Evolutionary conservation across 2,888 invertebrate species (phyloP).

Genomic region (Dusona sp.): DNA sequence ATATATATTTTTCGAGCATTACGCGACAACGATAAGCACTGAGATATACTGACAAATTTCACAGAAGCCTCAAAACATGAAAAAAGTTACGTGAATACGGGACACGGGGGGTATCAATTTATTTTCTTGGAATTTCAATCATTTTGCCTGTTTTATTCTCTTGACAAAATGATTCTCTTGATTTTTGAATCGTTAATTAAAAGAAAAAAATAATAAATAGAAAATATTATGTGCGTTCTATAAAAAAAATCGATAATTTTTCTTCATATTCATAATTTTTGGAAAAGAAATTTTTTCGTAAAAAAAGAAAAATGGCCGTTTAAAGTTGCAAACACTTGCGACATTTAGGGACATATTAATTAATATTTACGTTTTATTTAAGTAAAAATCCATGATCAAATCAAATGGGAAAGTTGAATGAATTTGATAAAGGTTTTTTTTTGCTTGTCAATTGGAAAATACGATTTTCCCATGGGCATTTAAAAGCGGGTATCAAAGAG

Average conservation of each 20-base stretch:
- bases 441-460: background rate
- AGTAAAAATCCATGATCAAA: background rate
- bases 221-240: background rate
- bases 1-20: background rate
- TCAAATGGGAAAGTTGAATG: background rate
- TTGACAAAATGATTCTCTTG: background rate
- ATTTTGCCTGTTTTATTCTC: background rate
- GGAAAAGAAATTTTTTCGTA: background rate
- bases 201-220: background rate
- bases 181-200: background rate
- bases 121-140: background rate
- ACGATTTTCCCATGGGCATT: background rate
- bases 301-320: background rate
- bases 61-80: background rate
- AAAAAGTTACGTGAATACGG: background rate
- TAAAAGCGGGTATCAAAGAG: background rate
- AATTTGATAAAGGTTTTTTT: background rate
- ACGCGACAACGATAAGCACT: background rate
- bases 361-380: background rate
- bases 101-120: constrained; percentile 1
- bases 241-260: background rate
- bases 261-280: background rate
- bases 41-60: background rate
- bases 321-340: background rate
- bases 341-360: background rate